Base-by-base conservation (phyloP, 2,113 vertebrate species). In the Myxocyprinus asiaticus region DNA sequence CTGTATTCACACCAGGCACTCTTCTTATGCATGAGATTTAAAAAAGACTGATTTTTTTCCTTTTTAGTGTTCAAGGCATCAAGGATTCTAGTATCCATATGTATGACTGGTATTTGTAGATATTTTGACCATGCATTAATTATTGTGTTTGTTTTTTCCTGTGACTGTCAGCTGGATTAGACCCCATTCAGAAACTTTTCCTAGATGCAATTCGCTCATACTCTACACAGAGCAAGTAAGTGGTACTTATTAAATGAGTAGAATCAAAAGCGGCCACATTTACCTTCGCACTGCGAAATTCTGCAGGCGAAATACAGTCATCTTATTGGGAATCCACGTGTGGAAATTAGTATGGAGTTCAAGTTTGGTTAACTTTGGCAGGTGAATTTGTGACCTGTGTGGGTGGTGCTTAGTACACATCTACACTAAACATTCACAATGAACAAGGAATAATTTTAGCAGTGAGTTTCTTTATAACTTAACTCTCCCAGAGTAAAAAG, bases 151-250 rank as follows among this genome's bases (percentile, higher is more conserved):
- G n/a, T 61, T 77, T n/a, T 14, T 87, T 42, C 48, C 14, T 65
- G 44, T 88, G 67, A 80, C 68, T 80, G 56, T 69, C 85, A 92
- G 92, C 77, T 87, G 84, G 93, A 44, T 90, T 98, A 4, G 97
- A 99, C 85, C 97, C 97, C 0, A 78, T 99, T 77, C 95, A 98
- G 92, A 97, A 95, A 83, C 93, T 99, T 44, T 98, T 98, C 66
- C 12, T 99, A 85, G 96, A 98, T 85, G 96, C 97, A 83, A 95
- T 99, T 74, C 94, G 92, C 33, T 93, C 94, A 45, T 99, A 98
- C 78, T 94, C 87, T 50, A 79, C 91, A 0, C 94, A 94, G 82
- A 95, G 95, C 94, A 91, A 91, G 97, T 99, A 88, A 94, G 94
- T 86, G 0, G 59, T 11, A 11, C 11, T 50, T 55, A 53, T 55